These are phyloP conservation scores for Picathartes gymnocephalus DNA, from an alignment of 2,113 vertebrate genomes.

Conservation along the genomic window DNA sequence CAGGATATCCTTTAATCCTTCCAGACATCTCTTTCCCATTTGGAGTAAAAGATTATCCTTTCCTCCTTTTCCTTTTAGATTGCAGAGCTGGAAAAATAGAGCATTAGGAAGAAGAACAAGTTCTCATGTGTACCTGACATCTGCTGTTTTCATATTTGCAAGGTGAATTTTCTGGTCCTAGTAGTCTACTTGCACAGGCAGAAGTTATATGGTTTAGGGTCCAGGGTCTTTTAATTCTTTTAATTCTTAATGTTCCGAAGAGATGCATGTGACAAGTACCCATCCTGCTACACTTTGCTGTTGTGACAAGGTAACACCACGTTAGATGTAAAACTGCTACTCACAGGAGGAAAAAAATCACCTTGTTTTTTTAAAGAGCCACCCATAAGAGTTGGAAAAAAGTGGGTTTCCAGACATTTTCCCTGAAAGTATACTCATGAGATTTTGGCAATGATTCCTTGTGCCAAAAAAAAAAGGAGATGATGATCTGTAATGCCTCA, in stretches of 20 bases:
- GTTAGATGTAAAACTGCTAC: neutral
- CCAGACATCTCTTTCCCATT: neutral
- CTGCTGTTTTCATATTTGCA: neutral
- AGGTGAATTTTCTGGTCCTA: neutral
- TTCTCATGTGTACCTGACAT: neutral
- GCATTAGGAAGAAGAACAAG: neutral
- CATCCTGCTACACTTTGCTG: neutral
- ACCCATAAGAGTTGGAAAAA: neutral
- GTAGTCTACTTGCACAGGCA: neutral
- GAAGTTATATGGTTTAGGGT: neutral
- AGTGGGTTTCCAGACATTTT: neutral
- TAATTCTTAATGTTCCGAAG: neutral
- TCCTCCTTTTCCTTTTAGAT: neutral
- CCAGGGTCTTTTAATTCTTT: slow-evolving; percentile 34
- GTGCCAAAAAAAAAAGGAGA: neutral
- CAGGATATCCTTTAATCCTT: neutral
- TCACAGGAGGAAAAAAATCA: neutral
- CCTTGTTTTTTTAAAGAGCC: neutral
- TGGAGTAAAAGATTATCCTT: neutral
- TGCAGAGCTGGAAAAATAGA: neutral
- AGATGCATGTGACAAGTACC: neutral
- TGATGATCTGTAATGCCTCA: neutral
- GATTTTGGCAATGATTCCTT: neutral
- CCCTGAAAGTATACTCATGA: neutral
- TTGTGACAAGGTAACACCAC: neutral